phyloP scores from a whole-genome alignment of 2,888 invertebrate species.

The Monopis laevigella region DNA sequence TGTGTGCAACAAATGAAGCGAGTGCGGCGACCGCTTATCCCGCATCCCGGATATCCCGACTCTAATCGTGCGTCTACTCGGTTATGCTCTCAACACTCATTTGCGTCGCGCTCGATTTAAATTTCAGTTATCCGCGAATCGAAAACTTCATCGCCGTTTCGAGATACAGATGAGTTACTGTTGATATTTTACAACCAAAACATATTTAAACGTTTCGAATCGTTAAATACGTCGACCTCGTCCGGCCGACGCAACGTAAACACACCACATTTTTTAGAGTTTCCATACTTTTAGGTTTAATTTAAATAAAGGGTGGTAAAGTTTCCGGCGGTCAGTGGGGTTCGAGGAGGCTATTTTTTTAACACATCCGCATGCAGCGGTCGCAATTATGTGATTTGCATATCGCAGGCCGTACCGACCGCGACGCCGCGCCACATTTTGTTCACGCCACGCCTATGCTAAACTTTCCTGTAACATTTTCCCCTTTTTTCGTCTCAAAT shows the following conservation, averaged over 20 bases:
- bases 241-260: too few species aligned
- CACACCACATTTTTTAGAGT: too few species aligned
- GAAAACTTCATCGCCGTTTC: too few species aligned
- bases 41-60: constrained; percentile 16
- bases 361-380: constrained; percentile 22
- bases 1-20: constrained; percentile 56
- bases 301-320: constrained; percentile 11
- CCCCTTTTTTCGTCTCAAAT: constrained; percentile 7
- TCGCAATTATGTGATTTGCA: constrained; percentile 47
- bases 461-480: constrained; percentile 8
- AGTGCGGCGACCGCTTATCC: constrained; percentile 21
- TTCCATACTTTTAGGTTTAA: too few species aligned
- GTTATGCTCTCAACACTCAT: constrained; percentile 24
- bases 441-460: constrained; percentile 11
- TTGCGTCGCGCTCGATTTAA: not conserved
- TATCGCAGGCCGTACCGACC: constrained; percentile 24
- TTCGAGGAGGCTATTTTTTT: constrained; percentile 19
- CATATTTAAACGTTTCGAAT: too few species aligned
- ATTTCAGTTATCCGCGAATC: constrained; percentile 4
- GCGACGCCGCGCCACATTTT: constrained; percentile 12
- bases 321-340: constrained; percentile 9
- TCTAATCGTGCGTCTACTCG: constrained; percentile 49
- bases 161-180: too few species aligned
- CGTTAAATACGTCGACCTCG: too few species aligned
- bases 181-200: too few species aligned